Conservation (phyloP, 2,888 invertebrate species). For the Sympetrum striolatum region DNA sequence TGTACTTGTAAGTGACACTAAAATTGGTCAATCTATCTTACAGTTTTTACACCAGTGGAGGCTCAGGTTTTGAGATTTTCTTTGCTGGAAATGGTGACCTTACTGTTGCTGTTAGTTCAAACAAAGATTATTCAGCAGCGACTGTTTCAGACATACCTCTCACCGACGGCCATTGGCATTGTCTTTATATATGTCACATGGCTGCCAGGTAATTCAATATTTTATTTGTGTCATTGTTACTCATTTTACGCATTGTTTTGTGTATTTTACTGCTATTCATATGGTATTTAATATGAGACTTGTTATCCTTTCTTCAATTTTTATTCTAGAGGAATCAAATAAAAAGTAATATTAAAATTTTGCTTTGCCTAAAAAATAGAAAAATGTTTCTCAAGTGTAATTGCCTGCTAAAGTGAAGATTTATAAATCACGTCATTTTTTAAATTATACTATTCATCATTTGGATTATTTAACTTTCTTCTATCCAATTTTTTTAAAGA, state of each 20-base stretch:
- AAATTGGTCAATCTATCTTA: conserved; percentile 28
- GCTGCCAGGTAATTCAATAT: conserved; percentile 53
- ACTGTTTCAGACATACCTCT: conserved; percentile 60
- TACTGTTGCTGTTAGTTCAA: conserved; percentile 64
- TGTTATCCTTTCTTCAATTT: background rate
- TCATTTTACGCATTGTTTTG: too few species aligned
- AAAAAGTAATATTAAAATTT: background rate
- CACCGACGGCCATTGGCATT: conserved; percentile 65
- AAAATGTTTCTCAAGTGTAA: background rate
- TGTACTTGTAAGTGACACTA: background rate
- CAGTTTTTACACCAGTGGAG: conserved; percentile 63
- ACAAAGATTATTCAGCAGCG: conserved; percentile 66
- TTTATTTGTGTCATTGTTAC: too few species aligned
- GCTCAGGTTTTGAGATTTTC: conserved; percentile 68
- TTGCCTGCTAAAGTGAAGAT: background rate
- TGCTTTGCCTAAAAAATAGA: background rate
- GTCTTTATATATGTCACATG: conserved; percentile 62
- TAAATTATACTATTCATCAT: background rate
- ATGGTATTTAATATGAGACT: too few species aligned
- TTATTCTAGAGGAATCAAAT: background rate
- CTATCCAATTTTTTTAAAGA: background rate
- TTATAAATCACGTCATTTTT: background rate
- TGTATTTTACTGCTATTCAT: too few species aligned
- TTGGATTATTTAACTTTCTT: background rate
- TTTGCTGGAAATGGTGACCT: conserved; percentile 64